Percentiles rank a stretch among this genome's conserved stretches.
Conservation (phyloP, 2,797 vertebrate species). For the Steatocranus sp. region DNA sequence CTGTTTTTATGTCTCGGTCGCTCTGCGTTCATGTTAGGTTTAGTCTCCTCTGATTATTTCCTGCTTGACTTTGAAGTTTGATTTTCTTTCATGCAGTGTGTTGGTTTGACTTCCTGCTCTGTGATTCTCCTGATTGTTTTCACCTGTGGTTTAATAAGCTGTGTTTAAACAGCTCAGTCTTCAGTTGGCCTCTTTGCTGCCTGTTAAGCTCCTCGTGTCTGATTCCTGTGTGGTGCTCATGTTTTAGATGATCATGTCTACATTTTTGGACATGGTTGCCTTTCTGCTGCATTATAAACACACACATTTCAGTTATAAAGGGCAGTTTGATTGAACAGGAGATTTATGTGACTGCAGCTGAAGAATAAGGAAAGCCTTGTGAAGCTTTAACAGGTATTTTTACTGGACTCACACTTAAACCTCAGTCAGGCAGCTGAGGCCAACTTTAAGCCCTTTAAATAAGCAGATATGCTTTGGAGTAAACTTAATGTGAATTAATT, state of each 20-base stretch:
- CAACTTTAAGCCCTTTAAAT: background rate
- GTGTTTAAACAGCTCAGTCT: background rate
- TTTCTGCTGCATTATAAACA: background rate
- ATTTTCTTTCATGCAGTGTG: background rate
- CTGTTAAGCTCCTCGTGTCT: background rate
- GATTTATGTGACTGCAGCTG: background rate
- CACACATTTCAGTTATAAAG: background rate
- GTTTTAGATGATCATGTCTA: background rate
- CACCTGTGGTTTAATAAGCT: background rate
- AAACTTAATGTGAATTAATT: background rate
- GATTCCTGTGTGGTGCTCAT: background rate
- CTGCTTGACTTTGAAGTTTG: background rate
- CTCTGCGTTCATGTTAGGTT: background rate
- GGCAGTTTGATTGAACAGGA: background rate
- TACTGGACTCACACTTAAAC: background rate
- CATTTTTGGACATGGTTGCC: accelerated
- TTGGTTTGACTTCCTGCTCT: background rate
- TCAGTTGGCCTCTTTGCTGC: background rate
- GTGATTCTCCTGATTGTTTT: background rate
- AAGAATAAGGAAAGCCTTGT: background rate
- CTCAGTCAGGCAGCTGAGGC: background rate
- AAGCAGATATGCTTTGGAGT: accelerated
- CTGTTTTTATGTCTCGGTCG: background rate
- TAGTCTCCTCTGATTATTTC: background rate
- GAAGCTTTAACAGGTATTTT: background rate